A percentile compares a stretch with the other conserved stretches of the same genome.
Conservation (phyloP, 2,113 vertebrate species). For the Chlorodrepanis virens region DNA sequence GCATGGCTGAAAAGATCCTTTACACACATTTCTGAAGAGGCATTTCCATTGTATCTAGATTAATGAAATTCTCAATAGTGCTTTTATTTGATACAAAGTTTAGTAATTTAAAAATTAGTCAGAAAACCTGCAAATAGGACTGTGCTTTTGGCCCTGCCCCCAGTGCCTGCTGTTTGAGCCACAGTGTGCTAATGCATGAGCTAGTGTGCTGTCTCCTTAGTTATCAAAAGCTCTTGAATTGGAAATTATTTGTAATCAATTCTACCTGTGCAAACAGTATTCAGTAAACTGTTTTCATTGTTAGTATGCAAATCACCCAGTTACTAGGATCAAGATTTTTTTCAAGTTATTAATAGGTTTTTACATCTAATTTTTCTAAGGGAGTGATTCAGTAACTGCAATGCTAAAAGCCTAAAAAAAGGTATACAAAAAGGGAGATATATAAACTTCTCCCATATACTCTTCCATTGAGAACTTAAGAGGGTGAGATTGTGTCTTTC, state of each 20-base stretch:
- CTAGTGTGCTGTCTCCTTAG: not conserved
- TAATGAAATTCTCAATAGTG: not conserved
- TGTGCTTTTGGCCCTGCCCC: not conserved
- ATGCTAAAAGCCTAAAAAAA: not conserved
- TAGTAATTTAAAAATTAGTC: not conserved
- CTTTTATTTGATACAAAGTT: not conserved
- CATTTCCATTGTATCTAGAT: not conserved
- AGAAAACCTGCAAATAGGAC: not conserved
- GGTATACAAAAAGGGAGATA: not conserved
- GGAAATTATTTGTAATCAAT: not conserved
- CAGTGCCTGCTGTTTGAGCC: not conserved
- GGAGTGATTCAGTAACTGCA: not conserved
- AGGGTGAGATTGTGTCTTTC: not conserved
- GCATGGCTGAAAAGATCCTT: not conserved
- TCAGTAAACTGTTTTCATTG: not conserved
- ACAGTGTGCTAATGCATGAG: not conserved
- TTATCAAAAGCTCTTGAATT: not conserved
- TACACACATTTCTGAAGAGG: not conserved
- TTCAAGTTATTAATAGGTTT: not conserved
- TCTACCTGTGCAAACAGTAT: not conserved
- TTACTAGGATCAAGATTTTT: not conserved
- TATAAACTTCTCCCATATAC: not conserved
- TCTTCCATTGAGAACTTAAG: not conserved
- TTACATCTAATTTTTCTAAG: not conserved
- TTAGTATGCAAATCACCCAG: not conserved